phyloP scores from a whole-genome alignment of 2,888 invertebrate species.

The Ichneumoninae sp. region DNA sequence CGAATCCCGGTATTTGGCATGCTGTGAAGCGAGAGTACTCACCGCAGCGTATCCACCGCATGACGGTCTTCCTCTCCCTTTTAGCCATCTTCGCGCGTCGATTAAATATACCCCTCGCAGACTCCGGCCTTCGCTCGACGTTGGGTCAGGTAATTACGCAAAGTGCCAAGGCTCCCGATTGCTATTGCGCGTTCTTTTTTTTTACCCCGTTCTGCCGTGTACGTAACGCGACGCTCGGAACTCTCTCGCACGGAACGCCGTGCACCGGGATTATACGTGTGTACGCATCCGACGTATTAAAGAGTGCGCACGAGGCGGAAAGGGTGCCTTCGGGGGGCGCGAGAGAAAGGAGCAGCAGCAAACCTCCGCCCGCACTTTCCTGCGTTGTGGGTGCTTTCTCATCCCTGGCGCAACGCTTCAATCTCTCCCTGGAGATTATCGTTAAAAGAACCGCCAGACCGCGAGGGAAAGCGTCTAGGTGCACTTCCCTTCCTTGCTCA shows the following conservation, averaged over 20 bases:
- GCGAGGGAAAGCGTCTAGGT: conserved; percentile 61
- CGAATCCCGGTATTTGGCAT: neutral
- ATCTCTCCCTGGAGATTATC: conserved; percentile 61
- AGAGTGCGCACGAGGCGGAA: conserved; percentile 37
- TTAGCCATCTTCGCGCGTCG: conserved; percentile 61
- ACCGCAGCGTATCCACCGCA: neutral
- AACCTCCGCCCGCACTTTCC: conserved; percentile 37
- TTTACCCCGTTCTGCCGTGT: conserved; percentile 68
- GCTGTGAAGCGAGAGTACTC: conserved; percentile 22
- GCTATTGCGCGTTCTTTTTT: conserved; percentile 71
- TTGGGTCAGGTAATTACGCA: conserved; percentile 77
- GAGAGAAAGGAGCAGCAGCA: conserved; percentile 42
- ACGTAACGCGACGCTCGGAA: conserved; percentile 21
- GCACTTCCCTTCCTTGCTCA: conserved; percentile 38
- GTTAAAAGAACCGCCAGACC: conserved; percentile 63
- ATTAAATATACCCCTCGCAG: conserved; percentile 72
- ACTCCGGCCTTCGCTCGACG: conserved; percentile 25
- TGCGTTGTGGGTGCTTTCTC: conserved; percentile 26
- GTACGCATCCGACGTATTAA: conserved; percentile 35
- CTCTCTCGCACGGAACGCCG: conserved; percentile 23
- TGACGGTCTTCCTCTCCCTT: conserved; percentile 28
- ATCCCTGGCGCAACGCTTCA: conserved; percentile 51
- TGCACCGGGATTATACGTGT: conserved; percentile 9
- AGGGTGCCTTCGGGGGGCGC: conserved; percentile 39
- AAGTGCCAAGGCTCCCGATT: conserved; percentile 78